Conservation (phyloP, 2,888 invertebrate species). For the Stenoptilia bipunctidactyla region DNA sequence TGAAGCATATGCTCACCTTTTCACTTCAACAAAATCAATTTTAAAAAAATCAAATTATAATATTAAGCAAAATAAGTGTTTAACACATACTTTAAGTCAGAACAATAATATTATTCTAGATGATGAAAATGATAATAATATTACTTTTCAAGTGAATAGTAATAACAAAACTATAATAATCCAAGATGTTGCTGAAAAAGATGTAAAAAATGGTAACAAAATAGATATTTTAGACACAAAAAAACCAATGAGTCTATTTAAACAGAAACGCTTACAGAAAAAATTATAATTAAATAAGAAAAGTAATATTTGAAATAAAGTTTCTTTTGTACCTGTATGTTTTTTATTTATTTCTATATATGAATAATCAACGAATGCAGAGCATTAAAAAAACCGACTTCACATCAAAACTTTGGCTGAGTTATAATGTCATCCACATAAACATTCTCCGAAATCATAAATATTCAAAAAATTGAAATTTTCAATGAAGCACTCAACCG, state of each 20-base stretch:
- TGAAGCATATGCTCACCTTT: conserved; percentile 30
- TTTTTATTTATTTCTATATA: too few species aligned
- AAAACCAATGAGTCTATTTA: conserved; percentile 51
- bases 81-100: conserved; percentile 4
- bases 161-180: conserved; percentile 31
- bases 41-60: conserved; percentile 48
- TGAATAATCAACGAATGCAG: too few species aligned
- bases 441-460: too few species aligned
- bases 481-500: too few species aligned
- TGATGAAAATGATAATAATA: neutral
- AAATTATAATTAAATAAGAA: too few species aligned
- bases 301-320: too few species aligned
- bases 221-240: conserved; percentile 19
- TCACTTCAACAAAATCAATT: conserved; percentile 41
- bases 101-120: neutral
- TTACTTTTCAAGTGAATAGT: conserved; percentile 3
- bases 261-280: conserved; percentile 43
- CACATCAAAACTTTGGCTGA: too few species aligned
- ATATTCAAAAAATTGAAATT: too few species aligned
- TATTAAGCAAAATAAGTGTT: conserved; percentile 7
- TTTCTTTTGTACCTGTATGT: too few species aligned
- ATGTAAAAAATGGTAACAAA: conserved; percentile 18
- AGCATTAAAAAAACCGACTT: too few species aligned
- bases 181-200: conserved; percentile 45
- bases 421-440: too few species aligned